A percentile compares a stretch with the other conserved stretches of the same genome.
Evolutionary conservation across 2,888 invertebrate species (phyloP).

Genomic region (Theodoxus fluviatilis): DNA sequence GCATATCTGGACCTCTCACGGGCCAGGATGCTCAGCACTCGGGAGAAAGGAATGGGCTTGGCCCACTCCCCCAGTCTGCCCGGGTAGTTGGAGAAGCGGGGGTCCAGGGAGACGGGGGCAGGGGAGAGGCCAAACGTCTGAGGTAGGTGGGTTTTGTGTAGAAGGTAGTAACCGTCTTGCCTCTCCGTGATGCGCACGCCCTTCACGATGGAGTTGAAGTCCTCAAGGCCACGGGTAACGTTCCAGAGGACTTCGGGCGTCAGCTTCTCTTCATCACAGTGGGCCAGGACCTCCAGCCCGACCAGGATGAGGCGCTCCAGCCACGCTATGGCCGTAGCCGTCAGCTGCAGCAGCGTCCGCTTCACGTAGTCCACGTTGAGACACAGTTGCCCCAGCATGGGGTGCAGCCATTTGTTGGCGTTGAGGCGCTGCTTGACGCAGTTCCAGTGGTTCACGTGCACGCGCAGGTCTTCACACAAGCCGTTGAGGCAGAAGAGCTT

Average conservation of each 20-base stretch:
- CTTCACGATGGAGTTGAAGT: conserved; percentile 59
- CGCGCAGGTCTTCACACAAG: conserved; percentile 62
- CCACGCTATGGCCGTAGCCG: conserved; percentile 57
- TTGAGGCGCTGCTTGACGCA: conserved; percentile 59
- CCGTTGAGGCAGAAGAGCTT: conserved; percentile 59
- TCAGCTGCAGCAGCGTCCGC: conserved; percentile 43
- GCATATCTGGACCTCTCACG: conserved; percentile 60
- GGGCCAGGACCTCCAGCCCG: conserved; percentile 63
- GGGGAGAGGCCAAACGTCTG: conserved; percentile 16
- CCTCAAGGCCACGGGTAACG: conserved; percentile 62
- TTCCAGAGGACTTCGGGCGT: conserved; percentile 62
- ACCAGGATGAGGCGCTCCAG: conserved; percentile 57
- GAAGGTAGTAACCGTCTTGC: too few relatives aligned
- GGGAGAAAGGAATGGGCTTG: conserved; percentile 54
- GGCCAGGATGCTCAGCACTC: conserved; percentile 57
- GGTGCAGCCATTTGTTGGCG: conserved; percentile 55
- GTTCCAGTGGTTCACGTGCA: conserved; percentile 62
- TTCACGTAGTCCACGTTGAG: conserved; percentile 51
- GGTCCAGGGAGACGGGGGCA: conserved; percentile 28
- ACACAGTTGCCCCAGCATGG: conserved; percentile 50
- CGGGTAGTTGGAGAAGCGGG: conserved; percentile 34
- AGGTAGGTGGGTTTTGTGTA: too few relatives aligned
- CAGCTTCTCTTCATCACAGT: conserved; percentile 55
- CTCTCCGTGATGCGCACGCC: conserved; percentile 23
- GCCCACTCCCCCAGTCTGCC: conserved; percentile 43